Evolutionary conservation across 64 coral and sea anemone species (phyloP), one percentile per base, ranked within the genome.

Genomic region (Montipora capricornis): DNA sequence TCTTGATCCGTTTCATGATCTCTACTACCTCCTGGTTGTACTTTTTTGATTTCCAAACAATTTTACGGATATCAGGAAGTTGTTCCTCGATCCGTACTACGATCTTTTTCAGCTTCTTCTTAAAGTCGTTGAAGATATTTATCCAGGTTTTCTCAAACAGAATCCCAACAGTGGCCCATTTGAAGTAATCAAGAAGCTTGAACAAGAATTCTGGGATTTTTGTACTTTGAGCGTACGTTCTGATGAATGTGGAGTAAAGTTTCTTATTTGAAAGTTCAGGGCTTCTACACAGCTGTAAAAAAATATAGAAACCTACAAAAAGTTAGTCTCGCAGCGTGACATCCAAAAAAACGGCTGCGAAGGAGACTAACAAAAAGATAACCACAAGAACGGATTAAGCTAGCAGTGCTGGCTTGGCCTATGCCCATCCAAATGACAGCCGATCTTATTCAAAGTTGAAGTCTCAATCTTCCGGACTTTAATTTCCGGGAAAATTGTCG

Each of bases 201-300:
- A 20, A 24, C 16, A 86, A 10, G 46, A 47, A 71, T 2, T 86
- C 64, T 16, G 82, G 44, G 17, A 86, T 16, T 86, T 71, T 86
- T 50, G 82, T 49, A 12, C 44, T 51, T 73, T 86, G 82, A 29
- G 82, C 45, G 82, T 86, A 73, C 6, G 82, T 86, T 73, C 82
- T 86, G 5, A 73, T 19, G 50, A 86, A 86, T 50, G 82, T 86
- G 10, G 82, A 22, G n/a, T 86, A 86, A 49, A 70, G 82, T 45
- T 86, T 68, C 60, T 86, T 86, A 37, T 86, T 73, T 73, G 66
- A 86, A 86, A 86, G 82, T 86, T 86, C 82, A 20, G 82, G 45
- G 47, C 82, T 86, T 15, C 1, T 50, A 44, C 82, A 86, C 62
- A 86, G 49, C 82, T 86, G 47, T 49, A 17, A 17, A 50, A 26